Conservation (phyloP, 2,797 vertebrate species). For the Eremophila alpestris region DNA sequence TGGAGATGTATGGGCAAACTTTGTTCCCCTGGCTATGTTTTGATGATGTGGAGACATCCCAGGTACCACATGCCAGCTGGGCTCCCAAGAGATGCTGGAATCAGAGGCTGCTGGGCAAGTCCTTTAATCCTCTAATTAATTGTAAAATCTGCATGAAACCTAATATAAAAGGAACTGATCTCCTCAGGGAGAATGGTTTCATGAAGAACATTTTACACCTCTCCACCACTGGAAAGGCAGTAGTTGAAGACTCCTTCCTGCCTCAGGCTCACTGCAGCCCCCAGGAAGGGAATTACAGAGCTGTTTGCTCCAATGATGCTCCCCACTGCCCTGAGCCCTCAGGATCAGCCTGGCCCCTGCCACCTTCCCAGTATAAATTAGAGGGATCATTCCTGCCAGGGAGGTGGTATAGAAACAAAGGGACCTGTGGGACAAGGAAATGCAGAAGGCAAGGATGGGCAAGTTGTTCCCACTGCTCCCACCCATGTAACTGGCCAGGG, state of each 20-base stretch:
- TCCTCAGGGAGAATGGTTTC: neutral
- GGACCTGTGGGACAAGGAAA: accelerated
- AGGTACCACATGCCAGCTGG: accelerated
- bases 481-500: accelerated
- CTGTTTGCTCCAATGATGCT: neutral
- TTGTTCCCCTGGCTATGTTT: neutral
- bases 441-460: neutral
- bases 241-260: neutral
- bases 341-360: neutral
- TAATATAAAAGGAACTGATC: neutral
- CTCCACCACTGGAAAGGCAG: neutral
- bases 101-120: neutral
- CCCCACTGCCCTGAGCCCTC: neutral
- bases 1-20: neutral
- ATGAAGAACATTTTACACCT: neutral
- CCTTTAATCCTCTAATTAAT: neutral
- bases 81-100: neutral
- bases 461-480: neutral
- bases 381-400: neutral
- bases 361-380: neutral
- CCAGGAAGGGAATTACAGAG: neutral
- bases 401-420: neutral
- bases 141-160: neutral
- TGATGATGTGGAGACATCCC: neutral
- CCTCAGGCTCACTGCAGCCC: neutral